Conservation (phyloP, 2,113 vertebrate species). For the Clarias batrachus region DNA sequence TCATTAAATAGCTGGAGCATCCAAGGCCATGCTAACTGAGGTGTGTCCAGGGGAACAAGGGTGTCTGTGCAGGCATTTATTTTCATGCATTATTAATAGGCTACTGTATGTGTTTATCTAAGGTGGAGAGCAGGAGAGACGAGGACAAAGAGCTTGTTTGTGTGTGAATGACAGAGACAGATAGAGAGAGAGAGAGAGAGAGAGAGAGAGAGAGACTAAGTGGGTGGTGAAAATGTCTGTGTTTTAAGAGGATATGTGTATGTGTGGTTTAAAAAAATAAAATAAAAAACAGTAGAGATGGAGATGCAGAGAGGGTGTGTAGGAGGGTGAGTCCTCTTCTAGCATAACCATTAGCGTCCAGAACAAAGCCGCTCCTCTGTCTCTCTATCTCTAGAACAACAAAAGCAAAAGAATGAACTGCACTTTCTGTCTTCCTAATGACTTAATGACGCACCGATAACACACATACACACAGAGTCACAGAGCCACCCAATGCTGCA, state of each 20-base stretch:
- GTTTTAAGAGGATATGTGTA: conserved; percentile 22
- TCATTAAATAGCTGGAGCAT: background rate
- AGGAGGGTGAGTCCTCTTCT: conserved; percentile 13
- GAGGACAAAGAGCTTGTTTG: conserved; percentile 16
- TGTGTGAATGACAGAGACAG: conserved; percentile 1
- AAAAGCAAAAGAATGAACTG: conserved; percentile 22
- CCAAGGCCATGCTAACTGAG: background rate
- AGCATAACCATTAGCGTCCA: conserved; percentile 28
- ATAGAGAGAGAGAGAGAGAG: background rate
- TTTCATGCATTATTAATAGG: conserved; percentile 17
- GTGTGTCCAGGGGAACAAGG: background rate
- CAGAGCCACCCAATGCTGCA: background rate
- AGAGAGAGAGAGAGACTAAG: conserved; percentile 20
- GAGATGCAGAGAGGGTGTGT: background rate
- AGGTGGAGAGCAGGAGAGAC: background rate
- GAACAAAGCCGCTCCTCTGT: conserved; percentile 22
- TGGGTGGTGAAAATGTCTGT: conserved; percentile 31
- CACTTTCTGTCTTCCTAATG: conserved; percentile 5
- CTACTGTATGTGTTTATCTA: conserved; percentile 14
- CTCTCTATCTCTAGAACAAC: conserved; percentile 18
- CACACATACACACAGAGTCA: background rate
- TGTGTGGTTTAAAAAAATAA: background rate
- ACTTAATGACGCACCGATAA: conserved; percentile 17
- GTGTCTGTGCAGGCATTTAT: conserved; percentile 8
- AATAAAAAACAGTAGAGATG: background rate